These are phyloP conservation scores for Amphipoea lucens DNA, from an alignment of 2,888 invertebrate species.

Conservation along the genomic window DNA sequence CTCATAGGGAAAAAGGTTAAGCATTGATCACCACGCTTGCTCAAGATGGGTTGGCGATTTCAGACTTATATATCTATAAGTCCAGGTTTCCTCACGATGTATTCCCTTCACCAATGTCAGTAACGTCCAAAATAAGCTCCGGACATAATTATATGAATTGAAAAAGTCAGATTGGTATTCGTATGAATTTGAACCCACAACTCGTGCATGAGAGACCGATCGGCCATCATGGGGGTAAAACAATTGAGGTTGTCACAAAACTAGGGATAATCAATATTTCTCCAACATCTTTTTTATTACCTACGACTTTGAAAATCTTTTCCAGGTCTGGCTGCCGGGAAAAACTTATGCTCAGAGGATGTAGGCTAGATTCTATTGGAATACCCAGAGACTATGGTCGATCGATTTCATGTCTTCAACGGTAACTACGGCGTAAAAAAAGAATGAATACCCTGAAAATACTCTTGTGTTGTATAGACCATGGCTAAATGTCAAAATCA, in stretches of 20 bases:
- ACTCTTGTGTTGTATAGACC: neutral
- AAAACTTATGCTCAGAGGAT: neutral
- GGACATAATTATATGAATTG: no score
- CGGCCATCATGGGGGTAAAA: neutral
- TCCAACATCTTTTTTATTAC: neutral
- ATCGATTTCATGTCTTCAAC: neutral
- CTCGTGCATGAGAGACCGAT: no score
- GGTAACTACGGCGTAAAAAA: neutral
- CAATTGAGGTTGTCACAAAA: neutral
- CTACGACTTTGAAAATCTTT: neutral
- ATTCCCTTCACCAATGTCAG: no score
- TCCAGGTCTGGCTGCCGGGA: neutral
- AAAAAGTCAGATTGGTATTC: no score
- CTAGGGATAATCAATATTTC: neutral
- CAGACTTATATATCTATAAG: no score
- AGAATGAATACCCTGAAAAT: neutral
- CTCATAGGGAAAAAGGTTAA: no score
- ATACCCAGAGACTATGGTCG: neutral
- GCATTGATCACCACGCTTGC: no score
- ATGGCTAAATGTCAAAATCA: conserved; percentile 13
- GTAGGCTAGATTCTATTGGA: neutral
- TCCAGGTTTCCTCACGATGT: no score
- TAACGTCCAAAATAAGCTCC: no score
- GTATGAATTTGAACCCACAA: no score
- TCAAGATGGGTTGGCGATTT: no score